These are phyloP conservation scores for Pelodiscus sinensis DNA, from an alignment of 2,113 vertebrate species.

Conservation along the genomic window DNA sequence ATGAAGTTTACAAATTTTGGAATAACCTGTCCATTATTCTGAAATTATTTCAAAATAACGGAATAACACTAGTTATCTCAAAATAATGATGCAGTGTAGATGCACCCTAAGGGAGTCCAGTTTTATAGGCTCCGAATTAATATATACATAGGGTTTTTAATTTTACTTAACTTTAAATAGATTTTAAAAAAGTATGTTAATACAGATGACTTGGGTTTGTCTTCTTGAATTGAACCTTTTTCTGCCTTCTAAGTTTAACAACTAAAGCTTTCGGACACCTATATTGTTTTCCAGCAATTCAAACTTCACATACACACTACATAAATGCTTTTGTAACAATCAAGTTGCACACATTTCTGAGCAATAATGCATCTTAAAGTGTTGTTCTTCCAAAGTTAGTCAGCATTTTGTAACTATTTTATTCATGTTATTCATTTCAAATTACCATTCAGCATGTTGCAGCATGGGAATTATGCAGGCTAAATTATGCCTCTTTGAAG, in stretches of 20 bases:
- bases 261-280: background rate
- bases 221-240: rapidly evolving
- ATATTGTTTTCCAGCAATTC: background rate
- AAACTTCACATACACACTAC: background rate
- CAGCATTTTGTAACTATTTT: background rate
- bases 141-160: background rate
- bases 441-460: rapidly evolving
- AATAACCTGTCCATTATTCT: too few relatives aligned
- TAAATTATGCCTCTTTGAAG: rapidly evolving
- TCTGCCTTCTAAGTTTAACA: background rate
- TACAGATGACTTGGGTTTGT: background rate
- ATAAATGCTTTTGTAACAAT: background rate
- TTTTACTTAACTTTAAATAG: background rate
- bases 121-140: background rate
- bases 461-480: background rate
- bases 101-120: background rate
- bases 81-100: too few relatives aligned
- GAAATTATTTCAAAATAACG: too few relatives aligned
- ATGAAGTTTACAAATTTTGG: too few relatives aligned
- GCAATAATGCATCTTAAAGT: background rate
- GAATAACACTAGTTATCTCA: too few relatives aligned
- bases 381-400: background rate
- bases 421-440: rapidly evolving
- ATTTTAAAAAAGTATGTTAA: background rate
- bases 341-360: background rate